Evolutionary conservation across 2,888 invertebrate genomes (phyloP).

Genomic region (Disparrhopalites patrizii): DNA sequence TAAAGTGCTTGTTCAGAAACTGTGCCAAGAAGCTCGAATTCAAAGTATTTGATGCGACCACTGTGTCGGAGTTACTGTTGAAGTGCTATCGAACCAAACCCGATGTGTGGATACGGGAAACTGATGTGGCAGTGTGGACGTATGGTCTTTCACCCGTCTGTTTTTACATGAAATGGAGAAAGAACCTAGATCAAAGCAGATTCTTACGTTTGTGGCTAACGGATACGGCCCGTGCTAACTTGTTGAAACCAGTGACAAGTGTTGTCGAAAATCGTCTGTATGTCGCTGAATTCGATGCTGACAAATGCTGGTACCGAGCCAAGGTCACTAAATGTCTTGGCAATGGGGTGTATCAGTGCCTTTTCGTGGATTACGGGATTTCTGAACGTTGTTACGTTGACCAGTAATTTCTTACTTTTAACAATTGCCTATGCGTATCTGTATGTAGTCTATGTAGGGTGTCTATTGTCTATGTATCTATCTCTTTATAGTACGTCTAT

Average conservation of each 20-base stretch:
- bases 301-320: constrained; percentile 18
- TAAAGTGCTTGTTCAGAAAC: no score
- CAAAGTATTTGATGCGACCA: no score
- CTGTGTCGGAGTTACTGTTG: not conserved
- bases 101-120: not conserved
- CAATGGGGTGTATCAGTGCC: not conserved
- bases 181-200: not conserved
- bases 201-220: constrained; percentile 12
- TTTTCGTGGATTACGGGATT: constrained; percentile 19
- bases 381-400: constrained; percentile 4
- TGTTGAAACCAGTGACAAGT: not conserved
- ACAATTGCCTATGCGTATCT: no score
- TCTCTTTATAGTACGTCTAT: no score
- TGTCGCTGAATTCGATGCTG: constrained; percentile 15
- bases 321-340: not conserved
- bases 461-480: no score
- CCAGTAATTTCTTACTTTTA: no score
- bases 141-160: constrained; percentile 5
- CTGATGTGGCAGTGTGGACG: constrained; percentile 13
- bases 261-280: not conserved
- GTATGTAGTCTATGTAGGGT: no score
- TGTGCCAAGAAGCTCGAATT: no score
- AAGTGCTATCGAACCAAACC: not conserved
- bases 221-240: not conserved
- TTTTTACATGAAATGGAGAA: constrained; percentile 21